A percentile compares a stretch with the other conserved stretches of the same genome.
phyloP scores from a whole-genome alignment of 1,140 invertebrate species.

The Drosophila tsacasi region DNA sequence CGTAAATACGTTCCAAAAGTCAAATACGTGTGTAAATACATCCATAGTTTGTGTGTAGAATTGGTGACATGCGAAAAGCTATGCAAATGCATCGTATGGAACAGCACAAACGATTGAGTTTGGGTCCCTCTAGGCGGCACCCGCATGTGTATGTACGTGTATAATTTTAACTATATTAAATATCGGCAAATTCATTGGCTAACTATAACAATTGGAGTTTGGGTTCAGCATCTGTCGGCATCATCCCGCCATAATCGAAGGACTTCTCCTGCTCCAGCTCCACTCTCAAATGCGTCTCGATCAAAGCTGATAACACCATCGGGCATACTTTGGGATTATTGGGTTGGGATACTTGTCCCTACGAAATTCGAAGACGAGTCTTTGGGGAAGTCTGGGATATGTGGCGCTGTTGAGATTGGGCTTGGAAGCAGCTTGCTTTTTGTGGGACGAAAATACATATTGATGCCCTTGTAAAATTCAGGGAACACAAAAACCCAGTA shows the following conservation, averaged over 20 bases:
- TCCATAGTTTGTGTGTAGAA: conserved; percentile 38
- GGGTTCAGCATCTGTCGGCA: neutral
- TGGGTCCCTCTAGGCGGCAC: neutral
- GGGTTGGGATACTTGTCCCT: neutral
- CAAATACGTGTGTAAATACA: conserved; percentile 50
- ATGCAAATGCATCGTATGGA: conserved; percentile 62
- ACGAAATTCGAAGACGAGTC: neutral
- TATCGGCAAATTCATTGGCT: conserved; percentile 40
- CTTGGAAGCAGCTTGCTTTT: conserved; percentile 4
- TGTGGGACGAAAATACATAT: neutral
- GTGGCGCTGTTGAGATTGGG: conserved; percentile 4
- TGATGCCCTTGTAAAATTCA: neutral
- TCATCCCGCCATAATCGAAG: neutral
- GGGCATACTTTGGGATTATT: neutral
- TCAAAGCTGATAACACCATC: neutral
- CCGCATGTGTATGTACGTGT: neutral
- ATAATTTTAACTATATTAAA: conserved; percentile 31
- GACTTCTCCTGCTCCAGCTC: neutral
- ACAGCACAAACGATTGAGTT: conserved; percentile 46
- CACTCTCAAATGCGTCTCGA: neutral
- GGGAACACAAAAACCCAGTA: neutral
- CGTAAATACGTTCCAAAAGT: conserved; percentile 66
- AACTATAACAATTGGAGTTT: conserved; percentile 43
- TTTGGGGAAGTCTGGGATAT: conserved; percentile 17
- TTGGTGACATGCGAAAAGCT: conserved; percentile 59